A percentile compares a stretch with the other conserved stretches of the same genome.
Evolutionary conservation across 2,113 vertebrate genomes (phyloP).

Genomic region (Pelusios castaneus): DNA sequence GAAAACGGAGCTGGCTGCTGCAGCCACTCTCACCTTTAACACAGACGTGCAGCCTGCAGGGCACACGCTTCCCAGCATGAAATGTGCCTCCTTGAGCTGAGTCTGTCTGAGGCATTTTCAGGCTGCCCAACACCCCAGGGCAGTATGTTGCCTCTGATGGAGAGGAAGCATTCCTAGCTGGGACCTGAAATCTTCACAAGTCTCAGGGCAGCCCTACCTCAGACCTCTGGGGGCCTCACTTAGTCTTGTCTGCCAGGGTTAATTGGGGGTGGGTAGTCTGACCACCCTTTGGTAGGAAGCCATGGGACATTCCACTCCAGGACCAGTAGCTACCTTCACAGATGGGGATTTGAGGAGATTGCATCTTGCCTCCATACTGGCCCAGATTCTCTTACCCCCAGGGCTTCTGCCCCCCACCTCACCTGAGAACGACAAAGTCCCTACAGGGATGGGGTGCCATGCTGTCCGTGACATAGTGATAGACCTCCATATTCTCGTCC

Average conservation of each 20-base stretch:
- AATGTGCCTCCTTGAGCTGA: not conserved
- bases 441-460: slow-evolving; percentile 87
- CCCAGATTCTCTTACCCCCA: not conserved
- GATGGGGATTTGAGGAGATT: not conserved
- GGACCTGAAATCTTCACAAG: not conserved
- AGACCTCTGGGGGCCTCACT: not conserved
- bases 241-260: not conserved
- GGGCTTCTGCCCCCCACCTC: slow-evolving; percentile 20
- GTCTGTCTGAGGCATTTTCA: not conserved
- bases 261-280: not conserved
- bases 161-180: not conserved
- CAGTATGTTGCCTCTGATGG: not conserved
- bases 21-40: not conserved
- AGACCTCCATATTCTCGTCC: slow-evolving; percentile 83
- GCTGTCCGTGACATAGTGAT: slow-evolving; percentile 86
- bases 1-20: not conserved
- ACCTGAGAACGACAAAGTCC: slow-evolving; percentile 87
- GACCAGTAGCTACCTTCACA: not conserved
- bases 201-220: not conserved
- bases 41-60: not conserved
- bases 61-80: not conserved
- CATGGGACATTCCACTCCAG: not conserved
- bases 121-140: not conserved
- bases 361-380: not conserved
- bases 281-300: not conserved